These are phyloP conservation scores for Hyperoplus lanceolatus DNA, from an alignment of 2,797 vertebrate genomes.

Conservation along the genomic window DNA sequence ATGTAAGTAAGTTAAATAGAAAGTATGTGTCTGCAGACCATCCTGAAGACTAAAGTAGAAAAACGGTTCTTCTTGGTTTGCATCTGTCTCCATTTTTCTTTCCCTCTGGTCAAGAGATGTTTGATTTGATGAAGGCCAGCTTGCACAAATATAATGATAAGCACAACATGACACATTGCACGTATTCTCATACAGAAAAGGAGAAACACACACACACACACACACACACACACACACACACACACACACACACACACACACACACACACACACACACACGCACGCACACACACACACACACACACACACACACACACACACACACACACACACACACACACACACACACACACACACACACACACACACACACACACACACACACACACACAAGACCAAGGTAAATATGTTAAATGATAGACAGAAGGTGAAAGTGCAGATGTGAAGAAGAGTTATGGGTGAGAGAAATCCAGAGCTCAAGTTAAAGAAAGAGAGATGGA, in stretches of 20 bases:
- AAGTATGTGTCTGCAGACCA: constrained; percentile 9
- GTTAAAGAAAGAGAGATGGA: constrained; percentile 36
- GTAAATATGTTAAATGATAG: constrained; percentile 34
- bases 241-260: not conserved
- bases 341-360: not conserved
- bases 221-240: not conserved
- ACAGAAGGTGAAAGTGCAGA: constrained; percentile 46
- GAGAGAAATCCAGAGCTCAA: constrained; percentile 25
- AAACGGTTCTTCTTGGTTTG: constrained; percentile 23
- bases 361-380: not conserved
- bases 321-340: not conserved
- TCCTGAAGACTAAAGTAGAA: constrained; percentile 20
- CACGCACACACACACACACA: not conserved
- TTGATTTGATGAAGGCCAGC: constrained; percentile 52
- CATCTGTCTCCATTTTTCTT: constrained; percentile 1
- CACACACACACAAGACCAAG: not conserved
- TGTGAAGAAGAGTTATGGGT: constrained; percentile 27
- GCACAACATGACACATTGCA: constrained; percentile 29
- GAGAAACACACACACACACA: constrained; percentile 9
- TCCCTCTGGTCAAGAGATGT: constrained; percentile 40
- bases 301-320: not conserved
- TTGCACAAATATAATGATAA: constrained; percentile 36
- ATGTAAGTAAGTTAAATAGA: not conserved
- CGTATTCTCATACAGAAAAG: constrained; percentile 24
- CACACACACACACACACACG: not conserved